Evolutionary conservation across 2,888 invertebrate species (phyloP).

Genomic region (Baronia brevicornis): DNA sequence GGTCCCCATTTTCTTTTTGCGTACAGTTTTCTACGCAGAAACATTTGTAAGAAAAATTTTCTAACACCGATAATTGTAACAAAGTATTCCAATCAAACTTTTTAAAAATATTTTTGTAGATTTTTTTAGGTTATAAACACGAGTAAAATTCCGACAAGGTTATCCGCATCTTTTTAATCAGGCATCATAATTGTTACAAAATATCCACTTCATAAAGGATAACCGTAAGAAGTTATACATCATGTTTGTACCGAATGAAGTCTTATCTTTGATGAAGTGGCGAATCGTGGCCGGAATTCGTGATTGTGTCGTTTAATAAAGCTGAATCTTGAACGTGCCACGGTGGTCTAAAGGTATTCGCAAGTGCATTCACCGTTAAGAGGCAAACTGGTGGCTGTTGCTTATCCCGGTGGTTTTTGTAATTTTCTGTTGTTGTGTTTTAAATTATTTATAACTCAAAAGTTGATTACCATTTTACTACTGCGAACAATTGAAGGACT

Average conservation of each 20-base stretch:
- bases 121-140: not conserved
- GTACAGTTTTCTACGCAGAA: too few species aligned
- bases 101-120: too few species aligned
- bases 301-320: slow-evolving; percentile 60
- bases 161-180: slow-evolving; percentile 7
- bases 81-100: too few species aligned
- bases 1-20: too few species aligned
- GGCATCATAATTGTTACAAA: slow-evolving; percentile 7
- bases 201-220: slow-evolving; percentile 9
- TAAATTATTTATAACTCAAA: too few species aligned
- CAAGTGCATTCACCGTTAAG: slow-evolving; percentile 53
- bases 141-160: slow-evolving; percentile 1
- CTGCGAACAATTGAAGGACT: too few species aligned
- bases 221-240: slow-evolving; percentile 15
- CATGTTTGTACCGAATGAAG: slow-evolving; percentile 32
- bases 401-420: too few species aligned
- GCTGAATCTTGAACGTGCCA: slow-evolving; percentile 43
- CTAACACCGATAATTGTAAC: too few species aligned
- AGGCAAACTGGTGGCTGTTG: too few species aligned
- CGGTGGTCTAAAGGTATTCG: slow-evolving; percentile 37
- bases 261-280: slow-evolving; percentile 49
- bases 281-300: slow-evolving; percentile 58
- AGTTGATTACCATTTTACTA: too few species aligned
- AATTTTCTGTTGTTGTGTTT: too few species aligned
- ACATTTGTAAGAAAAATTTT: too few species aligned